These are phyloP conservation scores for Sciurus niger DNA, from an alignment of 2,113 vertebrate species.

Conservation along the genomic window DNA sequence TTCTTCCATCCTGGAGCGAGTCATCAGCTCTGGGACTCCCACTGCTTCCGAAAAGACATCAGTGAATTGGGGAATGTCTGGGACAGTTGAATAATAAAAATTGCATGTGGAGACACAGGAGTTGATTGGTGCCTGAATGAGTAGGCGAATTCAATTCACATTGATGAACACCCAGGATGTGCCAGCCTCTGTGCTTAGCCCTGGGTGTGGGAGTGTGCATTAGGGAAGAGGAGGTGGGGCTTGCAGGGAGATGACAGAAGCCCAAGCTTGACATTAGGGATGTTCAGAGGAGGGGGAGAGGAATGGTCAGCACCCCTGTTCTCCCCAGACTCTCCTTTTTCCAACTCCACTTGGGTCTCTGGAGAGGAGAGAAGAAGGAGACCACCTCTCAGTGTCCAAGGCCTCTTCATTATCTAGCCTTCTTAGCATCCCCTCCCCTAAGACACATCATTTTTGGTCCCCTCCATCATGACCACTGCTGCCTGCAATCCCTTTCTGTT, in stretches of 20 bases:
- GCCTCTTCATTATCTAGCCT: no score
- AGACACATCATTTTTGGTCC: background rate
- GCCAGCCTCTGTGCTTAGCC: background rate
- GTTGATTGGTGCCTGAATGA: background rate
- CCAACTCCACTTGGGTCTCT: background rate
- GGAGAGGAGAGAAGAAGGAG: background rate
- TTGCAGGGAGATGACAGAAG: background rate
- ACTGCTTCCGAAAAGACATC: slow-evolving; percentile 37
- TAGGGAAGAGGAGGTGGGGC: background rate
- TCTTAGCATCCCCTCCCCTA: background rate
- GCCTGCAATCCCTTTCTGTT: background rate
- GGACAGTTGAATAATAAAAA: slow-evolving; percentile 15
- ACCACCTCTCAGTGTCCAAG: background rate
- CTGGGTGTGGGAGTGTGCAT: background rate
- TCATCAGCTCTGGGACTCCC: slow-evolving; percentile 49
- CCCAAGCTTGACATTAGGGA: background rate
- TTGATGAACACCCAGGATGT: background rate
- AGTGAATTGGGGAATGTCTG: background rate
- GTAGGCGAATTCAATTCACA: background rate
- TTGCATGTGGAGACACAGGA: background rate
- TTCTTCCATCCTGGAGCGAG: background rate
- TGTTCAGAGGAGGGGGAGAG: background rate
- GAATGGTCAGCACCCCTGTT: background rate
- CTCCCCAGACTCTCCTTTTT: background rate
- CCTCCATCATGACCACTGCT: background rate